Evolutionary conservation across 2,888 invertebrate species (phyloP), one percentile per base, ranked within the genome.

Genomic region (Meganola albula): DNA sequence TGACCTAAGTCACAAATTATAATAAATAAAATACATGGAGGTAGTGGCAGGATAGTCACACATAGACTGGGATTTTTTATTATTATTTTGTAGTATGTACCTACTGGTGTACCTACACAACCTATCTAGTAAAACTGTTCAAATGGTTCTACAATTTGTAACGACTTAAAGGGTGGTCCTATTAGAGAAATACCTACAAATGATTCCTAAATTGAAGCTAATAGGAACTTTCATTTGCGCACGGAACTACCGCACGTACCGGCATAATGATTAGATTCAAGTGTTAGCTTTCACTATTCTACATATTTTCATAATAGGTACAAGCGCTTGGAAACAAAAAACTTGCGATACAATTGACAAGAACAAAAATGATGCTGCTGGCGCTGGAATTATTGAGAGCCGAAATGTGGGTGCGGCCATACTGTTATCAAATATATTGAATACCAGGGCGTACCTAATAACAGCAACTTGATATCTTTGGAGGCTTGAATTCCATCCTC

Each of bases 401-500:
- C 52, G 53, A 57, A 60, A 61, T 56, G 71, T 74, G 80, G 83
- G 82, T 79, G 83, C 82, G 83, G 83, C 69, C 75, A 56, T 30
- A 48, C 41, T 37, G 47, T 36, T 31, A 42, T 41, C 31, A 45
- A 48, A 44, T 48, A 52, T n/a, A 37, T 30, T 48, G 47, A 30
- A 47, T n/a, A n/a, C n/a, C n/a, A n/a, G n/a, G n/a, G 41, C 90
- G 88, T 90, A 98, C 99, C 99, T 84, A 99, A 89, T 63, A 99
- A 90, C 63, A 99, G 89, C 62, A 99, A 90, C 88, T 99, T 99
- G 78, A 99, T 98, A 88, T 99, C 99, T 88, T 98, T 98, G 69
- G 98, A 97, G 44, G 98, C 98, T 84, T 97, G 97, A 69, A 98
- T 93, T 58, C 98, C 98, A 88, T 99, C 99, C 87, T 98, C 98